phyloP scores from a whole-genome alignment of 2,888 invertebrate species.

The Acleris emargana region DNA sequence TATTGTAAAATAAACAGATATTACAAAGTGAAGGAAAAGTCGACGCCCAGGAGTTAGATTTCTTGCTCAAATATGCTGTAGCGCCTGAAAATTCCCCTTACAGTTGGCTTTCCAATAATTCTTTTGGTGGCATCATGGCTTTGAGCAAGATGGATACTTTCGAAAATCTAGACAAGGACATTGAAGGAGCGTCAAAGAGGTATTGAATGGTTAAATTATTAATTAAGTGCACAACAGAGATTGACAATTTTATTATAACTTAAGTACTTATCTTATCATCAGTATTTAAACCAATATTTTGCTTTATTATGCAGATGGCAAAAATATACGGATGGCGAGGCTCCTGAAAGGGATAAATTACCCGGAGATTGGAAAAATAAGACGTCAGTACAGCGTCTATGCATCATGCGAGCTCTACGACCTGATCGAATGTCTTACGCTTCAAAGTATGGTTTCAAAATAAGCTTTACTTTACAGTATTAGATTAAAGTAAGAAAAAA shows the following conservation, averaged over 20 bases:
- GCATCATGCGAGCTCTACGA: conserved; percentile 95
- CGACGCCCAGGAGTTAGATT: conserved; percentile 90
- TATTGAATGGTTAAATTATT: conserved; percentile 38
- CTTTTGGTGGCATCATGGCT: conserved; percentile 93
- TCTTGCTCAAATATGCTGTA: conserved; percentile 92
- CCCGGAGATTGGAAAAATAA: conserved; percentile 99
- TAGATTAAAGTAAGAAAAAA: too few relatives aligned
- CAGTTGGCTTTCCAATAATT: conserved; percentile 89
- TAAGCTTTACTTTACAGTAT: too few relatives aligned
- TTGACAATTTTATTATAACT: too few relatives aligned
- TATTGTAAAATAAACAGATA: conserved; percentile 51
- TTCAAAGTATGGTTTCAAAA: conserved; percentile 81
- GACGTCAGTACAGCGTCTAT: conserved; percentile 91
- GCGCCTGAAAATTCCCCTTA: conserved; percentile 90
- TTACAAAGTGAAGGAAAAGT: conserved; percentile 85
- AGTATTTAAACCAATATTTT: not conserved
- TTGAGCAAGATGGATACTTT: conserved; percentile 91
- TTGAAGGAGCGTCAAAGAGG: conserved; percentile 94
- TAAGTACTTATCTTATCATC: too few relatives aligned
- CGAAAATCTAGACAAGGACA: conserved; percentile 93
- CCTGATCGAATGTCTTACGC: conserved; percentile 98
- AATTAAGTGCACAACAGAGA: too few relatives aligned
- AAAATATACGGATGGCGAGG: conserved; percentile 95
- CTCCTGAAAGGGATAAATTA: conserved; percentile 96
- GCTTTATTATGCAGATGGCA: conserved; percentile 87